A percentile compares a stretch with the other conserved stretches of the same genome.
phyloP scores from a whole-genome alignment of 2,797 vertebrate genomes.

The Sciurus vulgaris region DNA sequence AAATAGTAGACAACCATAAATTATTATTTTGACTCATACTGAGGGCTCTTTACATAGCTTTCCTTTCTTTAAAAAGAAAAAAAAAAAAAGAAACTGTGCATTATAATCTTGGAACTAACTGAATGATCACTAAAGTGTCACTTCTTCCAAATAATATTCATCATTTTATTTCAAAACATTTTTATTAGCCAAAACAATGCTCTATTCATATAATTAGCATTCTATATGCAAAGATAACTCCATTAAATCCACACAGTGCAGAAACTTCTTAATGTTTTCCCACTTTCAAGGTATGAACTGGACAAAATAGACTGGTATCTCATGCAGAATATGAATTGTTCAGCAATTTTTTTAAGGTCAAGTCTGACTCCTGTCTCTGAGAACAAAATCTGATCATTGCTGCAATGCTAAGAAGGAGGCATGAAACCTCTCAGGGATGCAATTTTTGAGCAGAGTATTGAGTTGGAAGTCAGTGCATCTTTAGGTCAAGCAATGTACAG shows the following conservation, averaged over 20 bases:
- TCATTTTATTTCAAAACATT: not conserved
- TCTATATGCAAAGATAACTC: not conserved
- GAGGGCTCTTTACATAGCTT: not conserved
- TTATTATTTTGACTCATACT: not conserved
- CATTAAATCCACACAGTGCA: not conserved
- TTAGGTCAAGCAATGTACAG: not conserved
- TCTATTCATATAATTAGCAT: not conserved
- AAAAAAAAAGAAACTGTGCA: not conserved
- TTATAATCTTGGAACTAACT: not conserved
- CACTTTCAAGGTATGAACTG: not conserved
- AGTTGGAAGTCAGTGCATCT: not conserved
- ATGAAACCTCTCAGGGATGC: not conserved
- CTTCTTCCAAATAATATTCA: not conserved
- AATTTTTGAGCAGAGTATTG: not conserved
- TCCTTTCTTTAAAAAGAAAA: not conserved
- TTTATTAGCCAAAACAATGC: not conserved
- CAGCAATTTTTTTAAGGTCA: not conserved
- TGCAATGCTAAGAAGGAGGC: not conserved
- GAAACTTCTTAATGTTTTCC: not conserved
- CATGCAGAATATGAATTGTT: not conserved
- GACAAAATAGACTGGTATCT: not conserved
- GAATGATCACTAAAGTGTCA: conserved; percentile 6
- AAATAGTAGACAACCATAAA: not conserved
- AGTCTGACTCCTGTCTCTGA: not conserved
- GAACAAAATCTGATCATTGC: not conserved